Evolutionary conservation across 2,797 vertebrate species (phyloP).

Genomic region (Diplodus puntazzo): DNA sequence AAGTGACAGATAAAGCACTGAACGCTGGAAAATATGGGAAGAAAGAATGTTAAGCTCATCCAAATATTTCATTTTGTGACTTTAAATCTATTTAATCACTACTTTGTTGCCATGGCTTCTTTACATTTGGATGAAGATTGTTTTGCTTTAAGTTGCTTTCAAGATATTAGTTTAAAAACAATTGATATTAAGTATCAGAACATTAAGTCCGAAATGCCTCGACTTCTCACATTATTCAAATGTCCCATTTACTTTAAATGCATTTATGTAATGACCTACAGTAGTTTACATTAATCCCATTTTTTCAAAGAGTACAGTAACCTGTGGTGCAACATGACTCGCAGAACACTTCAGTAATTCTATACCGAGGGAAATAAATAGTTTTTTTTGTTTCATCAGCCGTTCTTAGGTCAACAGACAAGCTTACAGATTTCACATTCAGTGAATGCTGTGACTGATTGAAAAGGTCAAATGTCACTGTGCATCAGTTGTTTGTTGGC

Average conservation of each 20-base stretch:
- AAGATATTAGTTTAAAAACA: constrained; percentile 35
- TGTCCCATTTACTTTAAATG: constrained; percentile 4
- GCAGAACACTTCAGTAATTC: constrained; percentile 19
- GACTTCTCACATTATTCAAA: constrained; percentile 28
- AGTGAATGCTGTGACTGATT: constrained; percentile 30
- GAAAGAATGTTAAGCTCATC: constrained; percentile 45
- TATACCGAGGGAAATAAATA: background rate
- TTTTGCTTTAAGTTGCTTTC: constrained; percentile 50
- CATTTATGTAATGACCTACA: constrained; percentile 16
- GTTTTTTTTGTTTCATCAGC: constrained; percentile 24
- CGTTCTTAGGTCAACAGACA: constrained; percentile 5
- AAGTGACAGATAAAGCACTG: constrained; percentile 10
- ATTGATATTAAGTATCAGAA: constrained; percentile 2
- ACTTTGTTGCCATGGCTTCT: constrained; percentile 47
- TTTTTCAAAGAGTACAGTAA: background rate
- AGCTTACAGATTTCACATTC: constrained; percentile 34
- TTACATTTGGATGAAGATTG: constrained; percentile 63
- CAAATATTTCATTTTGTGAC: constrained; percentile 52
- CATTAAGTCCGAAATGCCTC: constrained; percentile 65
- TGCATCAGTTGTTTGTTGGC: constrained; percentile 34
- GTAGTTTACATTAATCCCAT: constrained; percentile 19
- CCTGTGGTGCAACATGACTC: background rate
- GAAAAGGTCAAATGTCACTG: constrained; percentile 49
- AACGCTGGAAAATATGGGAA: constrained; percentile 13
- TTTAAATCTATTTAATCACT: constrained; percentile 1